A percentile compares a stretch with the other conserved stretches of the same genome.
Conservation (phyloP, 2,797 vertebrate genomes). For the Melanotaenia parkinsoni region DNA sequence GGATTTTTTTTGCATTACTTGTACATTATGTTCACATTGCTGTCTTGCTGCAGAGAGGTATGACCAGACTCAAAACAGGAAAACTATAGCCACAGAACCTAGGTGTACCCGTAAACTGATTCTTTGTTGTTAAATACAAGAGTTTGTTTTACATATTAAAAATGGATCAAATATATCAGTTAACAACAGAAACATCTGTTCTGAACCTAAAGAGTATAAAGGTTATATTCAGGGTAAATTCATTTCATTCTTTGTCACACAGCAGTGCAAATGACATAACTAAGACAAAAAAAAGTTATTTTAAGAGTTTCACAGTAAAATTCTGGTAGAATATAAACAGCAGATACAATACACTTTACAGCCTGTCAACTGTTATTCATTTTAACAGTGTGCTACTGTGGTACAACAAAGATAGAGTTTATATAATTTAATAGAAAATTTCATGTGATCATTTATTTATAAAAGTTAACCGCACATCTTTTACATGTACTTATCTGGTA, state of each 20-base stretch:
- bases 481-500: background rate
- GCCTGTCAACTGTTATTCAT: too few relatives aligned
- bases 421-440: background rate
- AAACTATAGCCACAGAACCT: background rate
- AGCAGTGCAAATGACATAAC: background rate
- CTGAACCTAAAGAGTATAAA: background rate
- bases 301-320: background rate
- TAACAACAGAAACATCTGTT: background rate
- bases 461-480: background rate
- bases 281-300: too few relatives aligned
- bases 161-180: background rate
- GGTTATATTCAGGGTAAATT: background rate
- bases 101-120: background rate
- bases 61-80: background rate
- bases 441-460: conserved; percentile 1
- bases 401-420: background rate
- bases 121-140: background rate
- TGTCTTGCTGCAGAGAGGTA: background rate
- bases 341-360: too few relatives aligned
- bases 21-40: conserved; percentile 6
- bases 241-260: conserved; percentile 9
- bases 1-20: conserved; percentile 2
- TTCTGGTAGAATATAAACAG: background rate
- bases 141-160: background rate
- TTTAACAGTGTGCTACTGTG: too few relatives aligned